Evolutionary conservation across 1,140 invertebrate genomes (phyloP).

Genomic region (Anastrepha ludens): DNA sequence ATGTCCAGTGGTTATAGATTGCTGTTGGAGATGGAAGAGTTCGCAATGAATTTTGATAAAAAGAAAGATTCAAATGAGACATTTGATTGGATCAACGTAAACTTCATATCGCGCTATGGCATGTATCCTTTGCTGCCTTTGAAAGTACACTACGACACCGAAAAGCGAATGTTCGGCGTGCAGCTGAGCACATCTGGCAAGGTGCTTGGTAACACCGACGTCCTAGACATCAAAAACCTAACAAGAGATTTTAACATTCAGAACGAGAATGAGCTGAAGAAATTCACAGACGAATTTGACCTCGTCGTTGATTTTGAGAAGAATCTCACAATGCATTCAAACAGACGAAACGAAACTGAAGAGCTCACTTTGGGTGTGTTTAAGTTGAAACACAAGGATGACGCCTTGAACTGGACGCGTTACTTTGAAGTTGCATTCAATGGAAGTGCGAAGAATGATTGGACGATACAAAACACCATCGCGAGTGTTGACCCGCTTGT

Average conservation of each 20-base stretch:
- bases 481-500: slow-evolving; percentile 62
- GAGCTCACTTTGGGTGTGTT: slow-evolving; percentile 61
- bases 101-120: slow-evolving; percentile 67
- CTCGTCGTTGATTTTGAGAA: slow-evolving; percentile 59
- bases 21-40: slow-evolving; percentile 29
- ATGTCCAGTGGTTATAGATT: slow-evolving; percentile 60
- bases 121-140: slow-evolving; percentile 65
- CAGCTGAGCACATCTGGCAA: slow-evolving; percentile 43
- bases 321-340: slow-evolving; percentile 60
- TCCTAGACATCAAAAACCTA: slow-evolving; percentile 62
- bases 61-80: slow-evolving; percentile 51
- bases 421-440: slow-evolving; percentile 68
- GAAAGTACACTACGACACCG: slow-evolving; percentile 66
- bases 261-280: slow-evolving; percentile 16
- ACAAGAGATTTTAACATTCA: slow-evolving; percentile 63
- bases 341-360: slow-evolving; percentile 61
- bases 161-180: slow-evolving; percentile 62
- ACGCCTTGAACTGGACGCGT: slow-evolving; percentile 67
- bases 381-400: slow-evolving; percentile 61
- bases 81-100: slow-evolving; percentile 65
- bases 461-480: slow-evolving; percentile 64
- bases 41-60: not conserved
- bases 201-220: slow-evolving; percentile 55
- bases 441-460: slow-evolving; percentile 59
- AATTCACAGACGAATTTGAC: slow-evolving; percentile 58